Evolutionary conservation across 64 coral and sea anemone genomes (phyloP), one percentile per base, ranked within the genome.

Genomic region (Montipora cactus): DNA sequence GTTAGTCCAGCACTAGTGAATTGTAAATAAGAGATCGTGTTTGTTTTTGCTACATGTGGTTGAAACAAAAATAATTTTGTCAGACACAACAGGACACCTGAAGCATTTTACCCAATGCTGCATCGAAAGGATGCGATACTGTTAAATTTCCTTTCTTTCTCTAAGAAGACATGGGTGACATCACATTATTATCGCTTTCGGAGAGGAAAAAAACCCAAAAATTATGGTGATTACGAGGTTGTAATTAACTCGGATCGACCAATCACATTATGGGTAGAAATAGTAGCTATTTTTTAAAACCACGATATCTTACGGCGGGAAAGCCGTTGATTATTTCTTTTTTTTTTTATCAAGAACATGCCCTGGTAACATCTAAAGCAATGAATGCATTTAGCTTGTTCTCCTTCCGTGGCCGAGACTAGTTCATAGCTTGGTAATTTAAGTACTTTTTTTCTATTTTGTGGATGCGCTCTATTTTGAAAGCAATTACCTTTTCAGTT

Each of bases 401-500:
- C 15, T 67, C n/a, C 23, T 84, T 23, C 44, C 66, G 9, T 6
- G 8, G n/a, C 49, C 46, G 19, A 80, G 59, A 81, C 7, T 46
- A 76, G 7, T 10, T 22, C 28, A 14, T 19, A 8, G 61, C 44
- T 44, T 37, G 15, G 37, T 67, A 64, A 81, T 81, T 81, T 19
- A 66, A 67, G 44, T 67, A 67, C 81, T 84, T 84, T 84, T 58
- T 84, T 84, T 28, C 44, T 5, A 37, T 37, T 67, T 44, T 19
- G 18, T 7, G 67, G 59, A 84, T 84, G 47, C 66, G 16, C 81
- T 84, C 23, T 84, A 58, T 59, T 68, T 59, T 84, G 37, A 84
- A 84, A 67, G 64, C 64, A 84, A 84, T 84, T 84, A 84, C 81
- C 81, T 25, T 67, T 84, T 84, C 81, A 84, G 46, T 84, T 68